Evolutionary conservation across 2,797 vertebrate genomes (phyloP), one percentile per base, ranked within the genome.

Genomic region (Tauraco hartlaubi): DNA sequence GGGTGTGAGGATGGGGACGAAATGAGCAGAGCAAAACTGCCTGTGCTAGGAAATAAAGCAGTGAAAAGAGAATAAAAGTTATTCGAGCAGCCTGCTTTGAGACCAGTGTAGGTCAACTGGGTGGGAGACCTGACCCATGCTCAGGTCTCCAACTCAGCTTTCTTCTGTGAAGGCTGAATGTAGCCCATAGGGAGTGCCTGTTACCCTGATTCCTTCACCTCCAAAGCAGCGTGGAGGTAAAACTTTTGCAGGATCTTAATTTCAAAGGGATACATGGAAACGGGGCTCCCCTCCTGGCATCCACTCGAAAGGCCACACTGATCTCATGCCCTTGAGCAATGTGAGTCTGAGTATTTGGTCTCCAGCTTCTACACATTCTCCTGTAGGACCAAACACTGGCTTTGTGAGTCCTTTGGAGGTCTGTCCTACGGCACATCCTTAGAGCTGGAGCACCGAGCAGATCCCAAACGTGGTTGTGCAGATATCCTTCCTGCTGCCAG

Each of bases 261-360:
- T 66, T 56, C 56, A 13, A 33, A 52, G 43, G 26, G 11, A 4
- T 51, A 7, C 14, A 3, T 11, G 48, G 61, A 46, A 68, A 64
- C 9, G 29, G 55, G 22, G 8, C 4, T 73, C 9, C 12, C 15
- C 12, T 41, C 7, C 14, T 37, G 41, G 49, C 12, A 22, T 55
- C 55, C 23, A 22, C 26, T 16, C 0, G 0, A 43, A 56, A 33
- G 35, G n/a, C 28, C 23, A 8, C 3, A 2, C 20, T 3, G 7
- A 8, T 14, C 66, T 61, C 16, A 13, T 3, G 2, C 2, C 51
- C 44, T 39, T 20, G 54, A 68, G 62, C 49, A 78, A 8, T 4
- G 19, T 2, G 10, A 49, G 48, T 29, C n/a, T 5, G 23, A 28
- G 35, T 11, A 5, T 72, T 80, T 48, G 37, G 9, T 49, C 33